These are phyloP conservation scores for Trachelus iudaicus DNA, from an alignment of 2,888 invertebrate species.

Conservation along the genomic window DNA sequence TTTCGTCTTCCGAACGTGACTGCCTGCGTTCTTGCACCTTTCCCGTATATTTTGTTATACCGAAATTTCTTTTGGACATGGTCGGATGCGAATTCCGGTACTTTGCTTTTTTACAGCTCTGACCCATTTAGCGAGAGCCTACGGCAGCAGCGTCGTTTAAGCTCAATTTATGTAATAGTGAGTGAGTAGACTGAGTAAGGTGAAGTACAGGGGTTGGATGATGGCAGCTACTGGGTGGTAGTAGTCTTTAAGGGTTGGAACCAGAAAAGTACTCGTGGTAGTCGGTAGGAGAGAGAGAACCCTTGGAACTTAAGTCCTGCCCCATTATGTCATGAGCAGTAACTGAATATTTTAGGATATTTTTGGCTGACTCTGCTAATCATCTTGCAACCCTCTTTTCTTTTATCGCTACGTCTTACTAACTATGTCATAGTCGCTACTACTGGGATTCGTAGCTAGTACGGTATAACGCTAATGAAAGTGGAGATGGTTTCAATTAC, in stretches of 20 bases:
- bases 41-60: neutral
- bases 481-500: neutral
- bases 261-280: neutral
- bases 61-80: neutral
- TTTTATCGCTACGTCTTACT: neutral
- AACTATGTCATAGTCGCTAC: neutral
- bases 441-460: neutral
- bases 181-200: slow-evolving; percentile 18
- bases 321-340: slow-evolving; percentile 37
- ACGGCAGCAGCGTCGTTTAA: slow-evolving; percentile 35
- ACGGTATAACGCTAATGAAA: neutral
- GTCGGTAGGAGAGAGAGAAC: slow-evolving; percentile 25
- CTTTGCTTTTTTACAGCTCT: slow-evolving; percentile 10
- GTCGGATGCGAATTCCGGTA: neutral
- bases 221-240: neutral
- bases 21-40: no score
- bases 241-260: neutral
- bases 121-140: slow-evolving; percentile 43
- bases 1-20: neutral
- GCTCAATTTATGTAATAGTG: slow-evolving; percentile 47
- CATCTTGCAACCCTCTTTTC: slow-evolving; percentile 2
- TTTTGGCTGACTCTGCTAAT: slow-evolving; percentile 17
- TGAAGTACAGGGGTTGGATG: neutral
- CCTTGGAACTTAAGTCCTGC: slow-evolving; percentile 32
- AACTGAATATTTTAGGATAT: slow-evolving; percentile 46